Base-by-base conservation (phyloP, 2,888 invertebrate species). In the Philereme transversata region DNA sequence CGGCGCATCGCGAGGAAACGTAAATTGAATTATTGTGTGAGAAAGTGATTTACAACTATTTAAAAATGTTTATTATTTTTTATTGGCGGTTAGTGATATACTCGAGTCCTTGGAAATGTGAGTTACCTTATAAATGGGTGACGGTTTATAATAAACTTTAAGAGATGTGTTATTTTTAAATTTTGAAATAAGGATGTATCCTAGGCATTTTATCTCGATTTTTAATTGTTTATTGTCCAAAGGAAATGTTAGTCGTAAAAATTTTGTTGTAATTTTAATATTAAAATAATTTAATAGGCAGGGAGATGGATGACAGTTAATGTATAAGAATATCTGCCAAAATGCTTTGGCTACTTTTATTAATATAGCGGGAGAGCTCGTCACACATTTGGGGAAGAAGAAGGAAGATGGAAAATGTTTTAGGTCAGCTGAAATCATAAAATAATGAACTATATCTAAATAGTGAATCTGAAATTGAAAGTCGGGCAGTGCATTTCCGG, bases 71-170 rank as follows among this genome's bases (percentile, higher is more conserved):
- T 48, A 46, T 7, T 57, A 36, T 50, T 59, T 58, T 56, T 11
- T 57, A 62, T 64, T 64, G 59, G 62, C 59, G 63, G 63, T 68
- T 68, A 63, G 60, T 65, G 59, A 64, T 58, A 57, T 45, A 59
- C 47, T 62, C 38, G 56, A 55, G 59, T 59, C 55, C 50, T 44
- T 61, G 51, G 45, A 51, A 56, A 53, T 63, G 60, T 65, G 49
- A 55, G 69, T 73, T 71, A 71, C 72, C 72, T 67, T 55, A 56
- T 51, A 35, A 55, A 47, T 68, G 63, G 70, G 68, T 69, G 65
- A 65, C 48, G 65, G 68, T 64, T 6, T 49, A 47, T 34, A 35
- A 22, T 61, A 51, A 35, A 43, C 48, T 60, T n/a, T 52, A 62
- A 57, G 43, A 45, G 45, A 62, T 51, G 8, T 48, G 22, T 47